Evolutionary conservation across 2,888 invertebrate species (phyloP), one percentile per base, ranked within the genome.

Genomic region (Drosophila peninsularis): DNA sequence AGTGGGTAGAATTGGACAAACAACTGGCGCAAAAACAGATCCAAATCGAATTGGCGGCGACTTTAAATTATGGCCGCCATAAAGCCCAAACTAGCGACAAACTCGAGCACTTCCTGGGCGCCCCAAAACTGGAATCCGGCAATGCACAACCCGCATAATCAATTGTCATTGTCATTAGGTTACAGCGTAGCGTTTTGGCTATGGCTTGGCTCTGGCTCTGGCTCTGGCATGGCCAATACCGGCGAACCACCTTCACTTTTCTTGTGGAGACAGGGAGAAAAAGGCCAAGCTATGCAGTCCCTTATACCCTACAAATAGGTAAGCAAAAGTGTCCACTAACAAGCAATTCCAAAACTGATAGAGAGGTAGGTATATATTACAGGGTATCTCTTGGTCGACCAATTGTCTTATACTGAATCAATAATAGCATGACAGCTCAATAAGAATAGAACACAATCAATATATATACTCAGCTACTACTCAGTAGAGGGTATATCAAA

Each of bases 91-190:
- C 69, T 54, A 54, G 75, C 70, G 69, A 75, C 71, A 36, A 77
- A 68, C 54, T 67, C 71, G 70, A 67, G 30, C 82, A 78, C 70
- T 78, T 78, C 78, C 78, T 78, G 82, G 75, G 65, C 74, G 61
- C 45, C 78, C 69, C 44, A 67, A 57, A 74, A 62, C 57, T 61
- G 61, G 27, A 37, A 37, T 54, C 21, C 44, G 58, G 36, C 37
- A 54, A 54, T 54, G 58, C 64, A 62, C 71, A 71, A 71, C 85
- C 82, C 69, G 85, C 82, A 76, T 69, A 82, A 71, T 73, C 81
- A 83, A 88, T 83, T 88, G 82, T 83, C 82, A 83, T 86, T 88
- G 82, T 74, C 85, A 88, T 85, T 88, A 85, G 75, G 69, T 69
- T 79, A 71, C 27, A 58, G 54, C 62, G 34, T 3, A 58, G 54